Evolutionary conservation across 2,113 vertebrate genomes (phyloP).

Genomic region (Okapia johnstoni): DNA sequence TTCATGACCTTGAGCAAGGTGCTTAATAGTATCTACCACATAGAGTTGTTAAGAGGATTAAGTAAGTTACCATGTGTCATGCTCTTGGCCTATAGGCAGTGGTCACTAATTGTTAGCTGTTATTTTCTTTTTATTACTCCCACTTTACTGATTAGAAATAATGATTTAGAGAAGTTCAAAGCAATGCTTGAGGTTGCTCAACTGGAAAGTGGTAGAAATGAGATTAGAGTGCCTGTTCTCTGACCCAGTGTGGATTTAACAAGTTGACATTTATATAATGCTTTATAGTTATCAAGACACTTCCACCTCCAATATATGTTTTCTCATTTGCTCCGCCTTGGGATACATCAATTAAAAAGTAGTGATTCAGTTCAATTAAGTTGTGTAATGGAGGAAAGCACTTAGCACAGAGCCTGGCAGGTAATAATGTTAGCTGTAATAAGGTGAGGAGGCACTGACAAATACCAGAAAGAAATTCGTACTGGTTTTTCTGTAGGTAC

Average conservation of each 20-base stretch:
- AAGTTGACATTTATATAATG: neutral
- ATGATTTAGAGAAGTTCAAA: neutral
- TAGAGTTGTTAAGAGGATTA: neutral
- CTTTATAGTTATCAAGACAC: neutral
- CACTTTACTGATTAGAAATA: constrained; percentile 4
- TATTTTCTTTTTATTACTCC: constrained; percentile 5
- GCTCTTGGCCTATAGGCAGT: neutral
- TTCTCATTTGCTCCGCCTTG: neutral
- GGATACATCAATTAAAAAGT: neutral
- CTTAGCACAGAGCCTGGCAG: neutral
- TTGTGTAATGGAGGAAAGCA: neutral
- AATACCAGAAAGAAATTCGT: neutral
- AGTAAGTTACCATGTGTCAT: neutral
- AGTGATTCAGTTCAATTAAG: neutral
- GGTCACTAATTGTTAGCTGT: neutral
- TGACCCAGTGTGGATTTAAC: neutral
- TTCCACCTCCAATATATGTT: neutral
- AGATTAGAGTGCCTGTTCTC: neutral
- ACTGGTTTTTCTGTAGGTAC: neutral
- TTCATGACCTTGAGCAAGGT: neutral
- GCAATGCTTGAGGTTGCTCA: neutral
- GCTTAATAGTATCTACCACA: neutral
- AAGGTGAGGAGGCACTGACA: neutral
- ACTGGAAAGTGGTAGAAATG: neutral
- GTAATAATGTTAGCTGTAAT: neutral